Evolutionary conservation across 2,888 invertebrate species (phyloP), one percentile per base, ranked within the genome.

Genomic region (Drosophila subquinaria): DNA sequence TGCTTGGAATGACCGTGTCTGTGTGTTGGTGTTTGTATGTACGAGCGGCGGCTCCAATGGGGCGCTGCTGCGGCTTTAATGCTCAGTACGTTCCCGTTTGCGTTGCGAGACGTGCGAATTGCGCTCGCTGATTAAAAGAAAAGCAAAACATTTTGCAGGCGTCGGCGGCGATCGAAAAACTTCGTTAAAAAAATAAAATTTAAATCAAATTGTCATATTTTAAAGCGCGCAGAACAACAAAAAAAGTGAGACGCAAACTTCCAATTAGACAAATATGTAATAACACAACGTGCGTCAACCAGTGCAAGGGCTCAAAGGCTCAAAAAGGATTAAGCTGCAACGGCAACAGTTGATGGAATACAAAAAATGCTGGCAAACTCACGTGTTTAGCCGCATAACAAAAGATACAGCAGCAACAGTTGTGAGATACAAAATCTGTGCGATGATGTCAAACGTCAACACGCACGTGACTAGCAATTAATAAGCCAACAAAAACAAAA

Each of bases 381-480:
- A 65, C 65, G 65, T 65, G 65, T 47, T 43, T 20, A 42, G 64
- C 30, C 59, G 50, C 36, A n/a, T 30, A 45, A 33, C 60, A 59
- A 69, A 47, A 40, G 61, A 35, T 70, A 51, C 55, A 52, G 23
- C 33, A 3, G 11, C 15, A 52, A 23, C 23, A 17, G 40, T 35
- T 17, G 43, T 27, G 64, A 67, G 62, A 64, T 47, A 60, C 45
- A 15, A 72, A 73, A 69, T 67, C 84, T 38, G 65, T 47, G 47
- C 8, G 50, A 62, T 62, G 53, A 67, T 60, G 64, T 47, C 64
- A 73, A 71, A 65, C 59, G 71, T 50, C 55, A 56, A 51, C 55
- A 55, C 64, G 76, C 90, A 91, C 90, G 91, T 90, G 91, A 87
- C 90, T 69, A 61, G 62, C 71, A 79, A 82, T 76, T 81, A 76